These are phyloP conservation scores for Actinia equina DNA, from an alignment of 64 coral and sea anemone species.

Conservation along the genomic window DNA sequence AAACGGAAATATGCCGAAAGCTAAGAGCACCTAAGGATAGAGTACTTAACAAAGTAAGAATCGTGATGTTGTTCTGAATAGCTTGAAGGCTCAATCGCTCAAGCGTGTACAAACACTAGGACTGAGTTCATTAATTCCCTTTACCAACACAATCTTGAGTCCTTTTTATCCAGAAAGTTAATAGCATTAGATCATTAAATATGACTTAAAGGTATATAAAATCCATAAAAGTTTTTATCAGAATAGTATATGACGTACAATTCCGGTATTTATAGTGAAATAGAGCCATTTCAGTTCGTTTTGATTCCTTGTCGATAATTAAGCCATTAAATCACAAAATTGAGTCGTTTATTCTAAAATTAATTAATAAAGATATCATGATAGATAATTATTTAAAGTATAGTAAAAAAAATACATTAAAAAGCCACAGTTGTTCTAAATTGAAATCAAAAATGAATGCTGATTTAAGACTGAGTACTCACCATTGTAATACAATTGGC, in stretches of 20 bases:
- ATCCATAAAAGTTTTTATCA: too few relatives aligned
- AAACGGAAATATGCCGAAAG: background rate
- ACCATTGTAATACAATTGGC: constrained; percentile 46
- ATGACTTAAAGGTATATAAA: too few relatives aligned
- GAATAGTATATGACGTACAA: too few relatives aligned
- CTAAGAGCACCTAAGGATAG: background rate
- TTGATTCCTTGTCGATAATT: too few relatives aligned
- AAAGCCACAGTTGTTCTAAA: background rate
- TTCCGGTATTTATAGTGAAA: too few relatives aligned
- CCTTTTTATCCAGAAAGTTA: too few relatives aligned
- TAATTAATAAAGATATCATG: background rate
- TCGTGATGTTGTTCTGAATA: background rate
- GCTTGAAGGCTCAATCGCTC: background rate
- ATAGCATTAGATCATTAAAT: too few relatives aligned
- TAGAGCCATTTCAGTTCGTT: too few relatives aligned
- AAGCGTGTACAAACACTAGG: background rate
- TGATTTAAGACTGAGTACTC: background rate
- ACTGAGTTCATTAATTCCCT: background rate
- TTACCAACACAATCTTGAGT: too few relatives aligned
- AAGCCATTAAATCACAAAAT: too few relatives aligned
- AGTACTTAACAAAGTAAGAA: background rate
- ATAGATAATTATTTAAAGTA: background rate
- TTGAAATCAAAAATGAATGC: background rate
- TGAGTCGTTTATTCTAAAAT: background rate
- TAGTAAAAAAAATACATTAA: background rate